These are phyloP conservation scores for Brachionus rubens DNA, from an alignment of 1,140 invertebrate species.

Conservation along the genomic window DNA sequence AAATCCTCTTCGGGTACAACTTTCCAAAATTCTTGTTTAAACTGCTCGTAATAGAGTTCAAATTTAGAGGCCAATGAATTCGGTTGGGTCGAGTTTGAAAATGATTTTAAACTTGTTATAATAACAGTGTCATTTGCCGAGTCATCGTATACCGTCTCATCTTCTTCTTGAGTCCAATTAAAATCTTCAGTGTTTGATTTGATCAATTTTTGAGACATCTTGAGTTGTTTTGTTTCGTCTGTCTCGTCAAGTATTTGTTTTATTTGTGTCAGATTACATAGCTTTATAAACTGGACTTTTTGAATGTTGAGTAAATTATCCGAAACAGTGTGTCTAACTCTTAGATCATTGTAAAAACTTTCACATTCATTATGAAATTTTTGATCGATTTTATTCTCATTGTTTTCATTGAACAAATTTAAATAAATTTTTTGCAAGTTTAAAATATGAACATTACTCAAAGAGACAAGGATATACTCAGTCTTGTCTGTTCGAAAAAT, in stretches of 20 bases:
- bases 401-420: neutral
- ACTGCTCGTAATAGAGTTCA: neutral
- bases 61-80: neutral
- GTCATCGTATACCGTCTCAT: neutral
- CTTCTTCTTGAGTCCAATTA: neutral
- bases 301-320: slow-evolving; percentile 19
- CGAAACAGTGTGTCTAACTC: neutral
- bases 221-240: neutral
- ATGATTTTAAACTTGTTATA: neutral
- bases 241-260: neutral
- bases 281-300: slow-evolving; percentile 9
- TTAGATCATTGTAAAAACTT: neutral
- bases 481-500: neutral
- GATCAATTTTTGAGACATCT: neutral
- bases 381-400: slow-evolving; percentile 1
- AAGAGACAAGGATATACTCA: neutral
- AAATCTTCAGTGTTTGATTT: neutral
- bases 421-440: slow-evolving; percentile 29
- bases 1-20: slow-evolving; percentile 29
- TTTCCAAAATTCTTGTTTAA: neutral
- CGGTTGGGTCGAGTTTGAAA: neutral
- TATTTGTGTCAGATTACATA: slow-evolving; percentile 18
- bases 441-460: slow-evolving; percentile 25
- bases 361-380: slow-evolving; percentile 23
- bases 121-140: slow-evolving; percentile 22